Base-by-base conservation (phyloP, 1,140 invertebrate species). In the Papilio machaon region DNA sequence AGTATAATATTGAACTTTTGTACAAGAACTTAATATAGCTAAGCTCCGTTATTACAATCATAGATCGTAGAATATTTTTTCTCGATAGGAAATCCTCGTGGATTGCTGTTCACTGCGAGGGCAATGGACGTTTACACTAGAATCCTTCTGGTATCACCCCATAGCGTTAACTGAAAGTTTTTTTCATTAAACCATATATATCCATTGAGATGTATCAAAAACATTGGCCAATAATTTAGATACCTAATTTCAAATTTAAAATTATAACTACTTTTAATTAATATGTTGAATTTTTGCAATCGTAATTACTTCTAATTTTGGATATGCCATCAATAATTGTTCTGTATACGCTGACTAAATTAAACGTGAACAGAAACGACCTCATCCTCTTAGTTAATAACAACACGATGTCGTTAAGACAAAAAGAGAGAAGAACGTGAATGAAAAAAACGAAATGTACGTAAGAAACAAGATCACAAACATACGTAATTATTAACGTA, bases 1-100 rank as follows among this genome's bases (percentile, higher is more conserved):
- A 0, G 23, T 30, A 30, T 30, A 30, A 30, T 30, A 30, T 30
- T 30, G 23, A 30, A 30, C 23, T 30, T 30, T 30, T 30, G 23
- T 30, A 30, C 23, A 30, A 30, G 23, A 30, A 54, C 13, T 54
- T 54, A 17, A 67, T 13, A 30, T 23, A 35, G 9, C 30, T 67
- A 67, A 58, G 23, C n/a, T 64, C 58, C 7, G 19, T 64, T 58
- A n/a, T 58, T 11, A 64, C 58, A 64, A 64, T 64, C 58, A 64
- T 64, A 64, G 58, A 64, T 64, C 23, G 58, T 64, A 23, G 8
- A 23, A 67, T 67, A 67, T 67, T 30, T 35, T 60, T 67, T 35
- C 58, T 10, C 19, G 19, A n/a, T 2, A 13, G 58, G 23, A 67
- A 67, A 67, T 67, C 60, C 60, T 11, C 60, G 35, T 67, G 60